Conservation (phyloP, 2,888 invertebrate species). For the Ophonus ardosiacus region DNA sequence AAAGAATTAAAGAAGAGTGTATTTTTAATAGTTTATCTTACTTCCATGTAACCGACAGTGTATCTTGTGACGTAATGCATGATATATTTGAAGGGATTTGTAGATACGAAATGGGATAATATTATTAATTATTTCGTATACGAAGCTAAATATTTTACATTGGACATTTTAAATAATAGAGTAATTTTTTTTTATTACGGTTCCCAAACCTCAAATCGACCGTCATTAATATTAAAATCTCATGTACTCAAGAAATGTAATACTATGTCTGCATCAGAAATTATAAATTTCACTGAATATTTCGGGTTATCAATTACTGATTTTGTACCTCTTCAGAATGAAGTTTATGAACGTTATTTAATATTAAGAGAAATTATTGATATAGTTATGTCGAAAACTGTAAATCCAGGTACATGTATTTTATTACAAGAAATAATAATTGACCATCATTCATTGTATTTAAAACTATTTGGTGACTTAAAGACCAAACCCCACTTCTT, state of each 20-base stretch:
- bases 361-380: not conserved
- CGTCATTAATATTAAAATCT: not conserved
- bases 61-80: not conserved
- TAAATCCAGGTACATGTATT: too few relatives aligned
- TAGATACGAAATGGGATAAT: not conserved
- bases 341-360: not conserved
- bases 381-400: too few relatives aligned
- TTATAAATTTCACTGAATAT: not conserved
- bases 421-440: too few relatives aligned
- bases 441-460: too few relatives aligned
- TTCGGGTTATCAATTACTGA: not conserved
- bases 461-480: too few relatives aligned
- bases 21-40: too few relatives aligned
- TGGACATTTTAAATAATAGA: not conserved
- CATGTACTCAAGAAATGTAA: not conserved
- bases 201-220: not conserved
- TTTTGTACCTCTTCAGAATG: not conserved
- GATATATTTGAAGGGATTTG: slow-evolving; percentile 8
- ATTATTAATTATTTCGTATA: not conserved
- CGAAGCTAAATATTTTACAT: not conserved
- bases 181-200: not conserved
- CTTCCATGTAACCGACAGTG: not conserved
- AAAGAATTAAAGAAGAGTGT: too few relatives aligned
- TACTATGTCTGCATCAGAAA: slow-evolving; percentile 9
- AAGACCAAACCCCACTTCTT: too few relatives aligned